Conservation (phyloP, 2,113 vertebrate species). For the Machaerirhynchus nigripectus region DNA sequence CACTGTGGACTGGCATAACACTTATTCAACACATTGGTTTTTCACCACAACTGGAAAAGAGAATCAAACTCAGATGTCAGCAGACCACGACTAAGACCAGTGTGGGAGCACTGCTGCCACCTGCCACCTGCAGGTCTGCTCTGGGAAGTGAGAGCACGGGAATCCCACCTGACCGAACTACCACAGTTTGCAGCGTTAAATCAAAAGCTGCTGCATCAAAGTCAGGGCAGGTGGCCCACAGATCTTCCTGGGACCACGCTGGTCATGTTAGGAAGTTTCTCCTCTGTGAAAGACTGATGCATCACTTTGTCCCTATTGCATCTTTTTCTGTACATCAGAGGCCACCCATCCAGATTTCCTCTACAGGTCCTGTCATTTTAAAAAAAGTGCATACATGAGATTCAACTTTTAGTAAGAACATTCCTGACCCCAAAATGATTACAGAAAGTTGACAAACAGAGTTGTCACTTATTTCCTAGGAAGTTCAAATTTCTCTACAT, state of each 20-base stretch:
- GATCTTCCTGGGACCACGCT: neutral
- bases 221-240: neutral
- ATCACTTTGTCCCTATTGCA: neutral
- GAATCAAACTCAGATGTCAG: neutral
- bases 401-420: neutral
- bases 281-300: neutral
- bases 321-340: fast-evolving
- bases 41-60: neutral
- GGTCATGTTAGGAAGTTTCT: neutral
- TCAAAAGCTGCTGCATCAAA: neutral
- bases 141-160: neutral
- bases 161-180: neutral
- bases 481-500: neutral
- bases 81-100: fast-evolving
- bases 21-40: fast-evolving
- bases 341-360: neutral
- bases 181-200: neutral
- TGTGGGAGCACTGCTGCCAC: fast-evolving
- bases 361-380: neutral
- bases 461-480: neutral
- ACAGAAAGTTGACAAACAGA: neutral
- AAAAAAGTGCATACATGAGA: neutral
- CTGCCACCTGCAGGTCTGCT: neutral
- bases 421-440: neutral
- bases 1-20: neutral